Evolutionary conservation across 1,140 invertebrate species (phyloP), one percentile per base, ranked within the genome.

Genomic region (Ooceraea biroi): DNA sequence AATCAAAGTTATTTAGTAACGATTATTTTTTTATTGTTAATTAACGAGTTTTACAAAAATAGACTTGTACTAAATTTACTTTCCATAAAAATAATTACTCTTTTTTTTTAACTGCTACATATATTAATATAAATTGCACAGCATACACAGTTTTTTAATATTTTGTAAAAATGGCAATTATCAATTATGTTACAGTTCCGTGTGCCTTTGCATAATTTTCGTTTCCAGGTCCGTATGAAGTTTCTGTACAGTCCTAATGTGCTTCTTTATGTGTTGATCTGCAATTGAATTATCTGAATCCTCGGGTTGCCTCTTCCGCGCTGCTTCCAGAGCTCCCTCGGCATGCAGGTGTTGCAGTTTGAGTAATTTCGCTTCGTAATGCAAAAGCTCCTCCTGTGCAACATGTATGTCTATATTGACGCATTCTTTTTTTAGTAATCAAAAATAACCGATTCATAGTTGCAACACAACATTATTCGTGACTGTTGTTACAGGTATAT

Each of bases 321-420:
- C 91, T 19, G 92, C 91, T 80, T 93, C 91, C 48, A 94, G 58
- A 63, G 94, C 92, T 74, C 97, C 96, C 93, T 98, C 97, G 0
- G 96, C 96, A 92, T 98, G 97, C 60, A 98, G 92, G 90, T 97
- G 96, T 65, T 97, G 96, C 41, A 99, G 94, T 94, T 99, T 99
- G 1, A 97, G 92, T 17, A 99, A 94, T 25, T 98, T 95, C 46
- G 96, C 96, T 94, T 99, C 98, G 93, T 98, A 99, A 93, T 99
- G 98, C 83, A 96, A 95, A 63, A 99, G 93, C 93, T 99, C 98
- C 60, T 96, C 96, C 96, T 97, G 85, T 25, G 94, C 86, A 88
- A 52, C 73, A 84, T 82, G 76, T 74, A 57, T 50, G 10, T 77
- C 78, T 3, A 52, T 14, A 66, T 60, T 58, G 19, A 78, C 65